Percentiles rank a stretch among this genome's conserved stretches.
Evolutionary conservation across 2,113 vertebrate species (phyloP).

Genomic region (Gasterosteus nipponicus): DNA sequence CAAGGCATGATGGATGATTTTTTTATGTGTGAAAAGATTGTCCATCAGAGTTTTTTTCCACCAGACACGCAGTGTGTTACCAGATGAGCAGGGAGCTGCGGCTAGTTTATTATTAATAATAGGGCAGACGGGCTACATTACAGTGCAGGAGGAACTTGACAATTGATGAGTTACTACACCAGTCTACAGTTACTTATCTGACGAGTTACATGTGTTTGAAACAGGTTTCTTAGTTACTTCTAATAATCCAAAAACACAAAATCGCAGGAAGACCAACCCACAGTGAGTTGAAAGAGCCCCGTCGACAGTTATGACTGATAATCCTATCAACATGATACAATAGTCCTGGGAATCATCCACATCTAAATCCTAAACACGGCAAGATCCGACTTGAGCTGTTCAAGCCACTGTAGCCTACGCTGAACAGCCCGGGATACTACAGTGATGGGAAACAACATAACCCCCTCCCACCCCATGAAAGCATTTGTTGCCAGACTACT

Average conservation of each 20-base stretch:
- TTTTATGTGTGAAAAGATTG: neutral
- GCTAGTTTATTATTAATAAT: slow-evolving; percentile 55
- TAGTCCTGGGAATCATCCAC: too few species aligned
- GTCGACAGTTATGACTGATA: neutral
- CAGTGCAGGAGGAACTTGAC: neutral
- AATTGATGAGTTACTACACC: neutral
- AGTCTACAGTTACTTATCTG: neutral
- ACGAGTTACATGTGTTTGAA: neutral
- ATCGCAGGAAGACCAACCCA: neutral
- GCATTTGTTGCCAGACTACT: neutral
- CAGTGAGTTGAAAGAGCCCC: neutral
- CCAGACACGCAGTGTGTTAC: neutral
- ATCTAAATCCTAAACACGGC: neutral
- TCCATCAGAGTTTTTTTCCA: neutral
- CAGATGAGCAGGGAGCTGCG: slow-evolving; percentile 14
- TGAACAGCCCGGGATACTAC: too few species aligned
- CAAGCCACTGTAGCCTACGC: neutral
- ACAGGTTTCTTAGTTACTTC: neutral
- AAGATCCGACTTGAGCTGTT: neutral
- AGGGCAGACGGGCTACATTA: slow-evolving; percentile 15
- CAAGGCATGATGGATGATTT: too few species aligned
- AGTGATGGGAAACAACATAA: neutral
- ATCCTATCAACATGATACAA: neutral
- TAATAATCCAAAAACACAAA: neutral
- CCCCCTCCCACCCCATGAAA: neutral